phyloP scores from a whole-genome alignment of 53 echinoderm and acorn worm genomes.

The Mesocentrotus franciscanus region DNA sequence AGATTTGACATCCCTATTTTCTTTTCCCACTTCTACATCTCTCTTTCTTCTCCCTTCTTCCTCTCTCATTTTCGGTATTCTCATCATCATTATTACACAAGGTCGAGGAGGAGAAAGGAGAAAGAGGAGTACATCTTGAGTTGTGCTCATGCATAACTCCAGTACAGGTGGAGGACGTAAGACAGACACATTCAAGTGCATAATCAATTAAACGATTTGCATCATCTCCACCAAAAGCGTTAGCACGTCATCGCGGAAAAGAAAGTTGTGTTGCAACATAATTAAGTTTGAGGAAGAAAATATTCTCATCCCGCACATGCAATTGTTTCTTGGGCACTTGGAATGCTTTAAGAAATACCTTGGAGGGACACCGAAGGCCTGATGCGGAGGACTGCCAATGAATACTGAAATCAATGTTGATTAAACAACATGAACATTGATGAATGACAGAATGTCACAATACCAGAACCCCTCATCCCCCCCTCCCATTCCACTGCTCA shows the following conservation, averaged over 20 bases:
- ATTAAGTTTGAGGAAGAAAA: neutral
- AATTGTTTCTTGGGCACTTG: neutral
- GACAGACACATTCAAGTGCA: slow-evolving; percentile 49
- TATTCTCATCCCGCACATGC: neutral
- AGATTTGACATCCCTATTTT: neutral
- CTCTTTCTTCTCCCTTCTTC: neutral
- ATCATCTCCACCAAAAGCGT: neutral
- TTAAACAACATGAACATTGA: neutral
- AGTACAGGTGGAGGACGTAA: neutral
- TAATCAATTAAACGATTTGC: slow-evolving; percentile 49
- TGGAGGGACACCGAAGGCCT: neutral
- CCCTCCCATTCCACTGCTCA: too few relatives aligned
- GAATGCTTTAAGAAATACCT: neutral
- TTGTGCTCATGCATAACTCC: slow-evolving; percentile 27
- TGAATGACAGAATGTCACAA: neutral
- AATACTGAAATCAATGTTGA: neutral
- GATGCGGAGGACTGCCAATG: neutral
- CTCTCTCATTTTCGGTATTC: neutral
- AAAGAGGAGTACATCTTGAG: slow-evolving; percentile 13
- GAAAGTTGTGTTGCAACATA: slow-evolving; percentile 20
- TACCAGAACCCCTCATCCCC: too few relatives aligned
- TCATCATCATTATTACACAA: neutral
- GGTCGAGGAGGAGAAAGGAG: neutral
- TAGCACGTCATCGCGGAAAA: neutral
- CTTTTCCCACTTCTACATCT: neutral